Percentiles rank a stretch among this genome's conserved stretches.
phyloP scores from a whole-genome alignment of 2,113 vertebrate species.

The Casuarius casuarius region DNA sequence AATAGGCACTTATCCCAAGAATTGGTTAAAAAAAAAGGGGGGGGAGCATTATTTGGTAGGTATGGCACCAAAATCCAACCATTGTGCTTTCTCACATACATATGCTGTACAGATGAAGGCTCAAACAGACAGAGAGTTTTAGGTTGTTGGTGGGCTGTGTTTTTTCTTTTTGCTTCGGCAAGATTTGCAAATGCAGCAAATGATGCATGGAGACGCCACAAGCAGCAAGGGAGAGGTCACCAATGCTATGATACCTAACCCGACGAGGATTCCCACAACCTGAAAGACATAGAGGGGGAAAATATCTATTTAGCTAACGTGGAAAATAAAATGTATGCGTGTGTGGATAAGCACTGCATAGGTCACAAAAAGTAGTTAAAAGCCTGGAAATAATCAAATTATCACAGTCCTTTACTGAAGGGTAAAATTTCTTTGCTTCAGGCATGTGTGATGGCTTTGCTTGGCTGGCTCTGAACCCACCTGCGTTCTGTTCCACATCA shows the following conservation, averaged over 20 bases:
- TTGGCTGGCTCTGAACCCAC: constrained; percentile 67
- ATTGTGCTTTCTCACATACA: constrained; percentile 47
- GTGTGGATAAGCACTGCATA: not conserved
- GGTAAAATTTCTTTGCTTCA: not conserved
- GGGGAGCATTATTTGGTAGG: constrained; percentile 43
- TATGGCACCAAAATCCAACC: constrained; percentile 52
- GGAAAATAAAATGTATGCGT: not conserved
- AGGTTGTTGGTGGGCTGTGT: constrained; percentile 76
- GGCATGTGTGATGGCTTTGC: not conserved
- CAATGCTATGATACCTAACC: constrained; percentile 90
- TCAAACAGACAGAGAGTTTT: constrained; percentile 26
- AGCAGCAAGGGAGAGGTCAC: constrained; percentile 94
- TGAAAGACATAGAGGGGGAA: constrained; percentile 60
- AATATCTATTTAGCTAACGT: not conserved
- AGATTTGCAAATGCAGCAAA: constrained; percentile 94
- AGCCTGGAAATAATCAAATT: not conserved
- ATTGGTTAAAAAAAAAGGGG: constrained; percentile 55
- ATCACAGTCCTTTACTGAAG: not conserved
- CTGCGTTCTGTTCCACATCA: constrained; percentile 99
- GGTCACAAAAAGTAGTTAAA: not conserved
- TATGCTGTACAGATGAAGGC: not conserved
- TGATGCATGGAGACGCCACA: constrained; percentile 93
- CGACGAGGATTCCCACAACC: constrained; percentile 96
- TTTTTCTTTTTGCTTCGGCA: constrained; percentile 87
- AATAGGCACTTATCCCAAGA: constrained; percentile 79